These are phyloP conservation scores for Accipiter cooperii DNA, from an alignment of 2,113 vertebrate genomes.

Conservation along the genomic window DNA sequence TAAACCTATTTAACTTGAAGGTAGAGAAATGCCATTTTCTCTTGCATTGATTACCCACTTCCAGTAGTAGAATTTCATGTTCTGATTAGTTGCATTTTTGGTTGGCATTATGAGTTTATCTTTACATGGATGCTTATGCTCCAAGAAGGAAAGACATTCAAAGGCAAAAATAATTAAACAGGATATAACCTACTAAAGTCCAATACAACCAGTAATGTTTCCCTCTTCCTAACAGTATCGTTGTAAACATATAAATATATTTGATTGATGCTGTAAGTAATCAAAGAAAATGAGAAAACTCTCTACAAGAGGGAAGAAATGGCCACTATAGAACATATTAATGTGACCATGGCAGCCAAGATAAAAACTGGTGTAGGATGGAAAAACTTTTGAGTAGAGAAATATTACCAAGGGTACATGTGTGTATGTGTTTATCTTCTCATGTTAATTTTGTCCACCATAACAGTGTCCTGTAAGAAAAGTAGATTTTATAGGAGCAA, in stretches of 20 bases:
- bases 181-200: background rate
- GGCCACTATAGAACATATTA: background rate
- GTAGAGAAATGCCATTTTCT: background rate
- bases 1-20: background rate
- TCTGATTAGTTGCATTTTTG: background rate
- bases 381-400: background rate
- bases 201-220: fast-evolving
- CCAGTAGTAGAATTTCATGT: background rate
- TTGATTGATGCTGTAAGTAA: background rate
- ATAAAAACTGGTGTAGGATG: background rate
- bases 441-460: background rate
- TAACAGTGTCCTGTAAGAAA: background rate
- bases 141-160: background rate
- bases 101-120: background rate
- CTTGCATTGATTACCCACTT: background rate
- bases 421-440: background rate
- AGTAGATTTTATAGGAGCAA: background rate
- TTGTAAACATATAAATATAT: background rate
- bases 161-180: background rate
- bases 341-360: background rate
- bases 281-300: background rate
- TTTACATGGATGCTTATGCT: background rate
- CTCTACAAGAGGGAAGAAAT: background rate
- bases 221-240: background rate
- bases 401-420: background rate